Evolutionary conservation across 2,888 invertebrate genomes (phyloP).

Genomic region (Seira ritae): DNA sequence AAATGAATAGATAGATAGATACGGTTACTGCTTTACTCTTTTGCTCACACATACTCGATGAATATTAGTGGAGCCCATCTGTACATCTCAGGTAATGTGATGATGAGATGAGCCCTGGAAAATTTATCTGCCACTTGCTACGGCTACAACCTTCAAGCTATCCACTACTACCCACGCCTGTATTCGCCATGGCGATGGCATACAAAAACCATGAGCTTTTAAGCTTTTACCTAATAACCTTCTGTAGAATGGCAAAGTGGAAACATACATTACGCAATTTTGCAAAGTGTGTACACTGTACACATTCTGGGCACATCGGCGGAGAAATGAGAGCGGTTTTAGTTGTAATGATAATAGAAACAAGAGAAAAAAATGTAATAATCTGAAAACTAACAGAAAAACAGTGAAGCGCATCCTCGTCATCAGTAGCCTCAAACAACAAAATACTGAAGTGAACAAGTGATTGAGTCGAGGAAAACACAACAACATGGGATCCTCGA

Average conservation of each 20-base stretch:
- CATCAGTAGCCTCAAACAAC: conserved; percentile 17
- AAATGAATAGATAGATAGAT: no score
- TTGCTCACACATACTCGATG: conserved; percentile 23
- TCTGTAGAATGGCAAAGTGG: not conserved
- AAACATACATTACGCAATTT: not conserved
- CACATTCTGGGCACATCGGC: no score
- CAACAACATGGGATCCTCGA: no score
- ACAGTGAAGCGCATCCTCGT: conserved; percentile 28
- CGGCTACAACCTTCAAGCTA: no score
- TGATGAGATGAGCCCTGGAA: conserved; percentile 38
- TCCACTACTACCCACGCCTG: no score
- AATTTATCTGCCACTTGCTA: conserved; percentile 22
- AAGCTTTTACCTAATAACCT: not conserved
- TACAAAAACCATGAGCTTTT: no score
- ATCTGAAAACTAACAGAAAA: conserved; percentile 28
- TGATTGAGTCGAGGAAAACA: no score
- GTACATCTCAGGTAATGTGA: conserved; percentile 16
- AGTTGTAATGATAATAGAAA: no score
- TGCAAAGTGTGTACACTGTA: not conserved
- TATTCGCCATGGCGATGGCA: no score
- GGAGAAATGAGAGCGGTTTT: no score
- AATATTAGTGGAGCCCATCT: not conserved
- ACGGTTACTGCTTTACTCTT: no score
- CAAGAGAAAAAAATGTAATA: not conserved
- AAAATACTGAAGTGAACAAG: not conserved